Evolutionary conservation across 2,113 vertebrate species (phyloP).

Genomic region (Psettodes erumei): DNA sequence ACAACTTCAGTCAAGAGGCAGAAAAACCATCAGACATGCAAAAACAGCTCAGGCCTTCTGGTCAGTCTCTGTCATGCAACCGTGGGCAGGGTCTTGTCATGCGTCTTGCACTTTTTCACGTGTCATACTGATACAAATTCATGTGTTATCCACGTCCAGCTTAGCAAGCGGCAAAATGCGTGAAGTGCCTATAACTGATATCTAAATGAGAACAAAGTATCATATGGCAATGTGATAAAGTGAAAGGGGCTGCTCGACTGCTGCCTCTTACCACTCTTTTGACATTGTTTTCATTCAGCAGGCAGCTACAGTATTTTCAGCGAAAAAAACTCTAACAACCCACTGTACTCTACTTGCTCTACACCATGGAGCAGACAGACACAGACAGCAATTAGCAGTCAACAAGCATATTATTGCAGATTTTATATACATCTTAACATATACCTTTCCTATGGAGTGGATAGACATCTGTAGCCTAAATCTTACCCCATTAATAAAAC

Average conservation of each 20-base stretch:
- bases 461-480: too few species aligned
- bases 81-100: neutral
- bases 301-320: neutral
- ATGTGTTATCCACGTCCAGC: too few species aligned
- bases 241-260: too few species aligned
- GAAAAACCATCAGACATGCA: constrained; percentile 4
- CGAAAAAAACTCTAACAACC: neutral
- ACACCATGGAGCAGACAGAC: neutral
- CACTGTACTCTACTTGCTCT: neutral
- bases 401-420: too few species aligned
- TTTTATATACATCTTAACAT: too few species aligned
- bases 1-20: constrained; percentile 11
- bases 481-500: too few species aligned
- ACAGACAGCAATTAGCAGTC: neutral
- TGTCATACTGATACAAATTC: neutral
- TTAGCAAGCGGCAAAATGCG: too few species aligned
- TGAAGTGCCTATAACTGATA: too few species aligned
- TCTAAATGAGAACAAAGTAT: too few species aligned
- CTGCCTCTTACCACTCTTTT: neutral
- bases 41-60: constrained; percentile 8
- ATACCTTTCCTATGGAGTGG: too few species aligned
- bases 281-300: neutral
- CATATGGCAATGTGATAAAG: too few species aligned
- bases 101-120: neutral
- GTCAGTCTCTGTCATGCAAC: neutral